A percentile compares a stretch with the other conserved stretches of the same genome.
These are phyloP conservation scores for Rallus crepitans DNA, from an alignment of 2,797 vertebrate genomes.

Conservation along the genomic window DNA sequence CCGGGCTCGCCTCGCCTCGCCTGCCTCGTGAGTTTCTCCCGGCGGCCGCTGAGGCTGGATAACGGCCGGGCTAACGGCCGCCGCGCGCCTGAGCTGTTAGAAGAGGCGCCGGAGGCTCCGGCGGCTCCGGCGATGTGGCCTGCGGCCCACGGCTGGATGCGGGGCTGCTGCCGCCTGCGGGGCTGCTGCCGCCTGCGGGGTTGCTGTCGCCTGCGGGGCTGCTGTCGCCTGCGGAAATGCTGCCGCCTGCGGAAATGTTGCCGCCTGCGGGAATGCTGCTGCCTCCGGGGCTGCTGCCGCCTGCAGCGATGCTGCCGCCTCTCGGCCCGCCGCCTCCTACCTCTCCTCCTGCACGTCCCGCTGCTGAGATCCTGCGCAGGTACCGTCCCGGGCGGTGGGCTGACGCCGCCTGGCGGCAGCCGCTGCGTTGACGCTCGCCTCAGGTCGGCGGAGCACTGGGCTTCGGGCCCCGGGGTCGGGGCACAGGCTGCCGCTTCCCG, in stretches of 20 bases:
- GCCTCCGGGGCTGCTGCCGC: too few species aligned
- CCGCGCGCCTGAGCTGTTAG: not conserved
- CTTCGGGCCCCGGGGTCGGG: not conserved
- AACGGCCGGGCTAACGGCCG: not conserved
- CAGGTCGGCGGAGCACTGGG: too few species aligned
- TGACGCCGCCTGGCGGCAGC: too few species aligned
- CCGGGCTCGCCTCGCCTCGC: not conserved
- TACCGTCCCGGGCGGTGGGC: not conserved
- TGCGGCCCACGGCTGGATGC: not conserved
- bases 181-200: too few species aligned
- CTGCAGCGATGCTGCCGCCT: too few species aligned
- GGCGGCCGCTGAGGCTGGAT: not conserved
- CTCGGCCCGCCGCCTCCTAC: not conserved
- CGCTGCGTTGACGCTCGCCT: not conserved
- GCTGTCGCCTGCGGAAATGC: too few species aligned
- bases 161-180: not conserved
- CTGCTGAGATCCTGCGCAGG: not conserved
- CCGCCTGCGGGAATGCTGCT: too few species aligned
- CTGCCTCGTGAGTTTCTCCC: too few species aligned
- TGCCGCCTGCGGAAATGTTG: too few species aligned
- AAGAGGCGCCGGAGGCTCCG: not conserved
- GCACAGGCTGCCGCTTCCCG: accelerated
- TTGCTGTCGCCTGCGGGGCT: too few species aligned
- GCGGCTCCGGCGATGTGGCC: not conserved
- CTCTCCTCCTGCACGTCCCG: not conserved